A percentile compares a stretch with the other conserved stretches of the same genome.
phyloP scores from a whole-genome alignment of 2,797 vertebrate species.

The Menidia menidia region DNA sequence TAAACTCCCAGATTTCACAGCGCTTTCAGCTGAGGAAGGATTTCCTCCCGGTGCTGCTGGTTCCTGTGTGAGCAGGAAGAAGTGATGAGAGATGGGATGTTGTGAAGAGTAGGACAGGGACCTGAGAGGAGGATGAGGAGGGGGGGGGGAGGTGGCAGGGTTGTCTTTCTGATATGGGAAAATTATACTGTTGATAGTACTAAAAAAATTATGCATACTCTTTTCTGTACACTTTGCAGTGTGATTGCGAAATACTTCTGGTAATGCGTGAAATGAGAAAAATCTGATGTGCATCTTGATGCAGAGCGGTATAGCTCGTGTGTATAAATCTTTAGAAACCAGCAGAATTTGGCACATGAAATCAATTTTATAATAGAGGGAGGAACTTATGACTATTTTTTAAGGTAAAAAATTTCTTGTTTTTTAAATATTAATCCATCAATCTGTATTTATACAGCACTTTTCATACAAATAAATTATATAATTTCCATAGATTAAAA shows the following conservation, averaged over 20 bases:
- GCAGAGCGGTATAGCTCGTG: background rate
- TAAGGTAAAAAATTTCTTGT: too few relatives aligned
- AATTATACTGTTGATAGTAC: background rate
- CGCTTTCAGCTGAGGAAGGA: constrained; percentile 77
- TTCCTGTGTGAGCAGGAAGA: constrained; percentile 82
- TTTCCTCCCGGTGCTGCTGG: constrained; percentile 78
- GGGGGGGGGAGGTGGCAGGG: too few relatives aligned
- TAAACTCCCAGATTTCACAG: constrained; percentile 50
- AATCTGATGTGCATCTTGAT: background rate
- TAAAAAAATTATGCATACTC: background rate
- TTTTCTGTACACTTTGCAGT: background rate
- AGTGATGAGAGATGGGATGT: constrained; percentile 69
- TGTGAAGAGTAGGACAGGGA: constrained; percentile 44
- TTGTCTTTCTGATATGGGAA: background rate
- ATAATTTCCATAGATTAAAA: too few relatives aligned
- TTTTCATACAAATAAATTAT: too few relatives aligned
- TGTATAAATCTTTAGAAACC: background rate
- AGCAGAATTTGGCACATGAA: background rate
- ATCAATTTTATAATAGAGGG: too few relatives aligned
- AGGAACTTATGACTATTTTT: too few relatives aligned
- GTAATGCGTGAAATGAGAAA: background rate
- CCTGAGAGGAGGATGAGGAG: constrained; percentile 8
- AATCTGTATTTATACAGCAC: too few relatives aligned
- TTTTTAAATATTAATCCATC: too few relatives aligned
- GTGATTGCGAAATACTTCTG: background rate